phyloP scores from a whole-genome alignment of 2,888 invertebrate genomes.

The Alitta virens region DNA sequence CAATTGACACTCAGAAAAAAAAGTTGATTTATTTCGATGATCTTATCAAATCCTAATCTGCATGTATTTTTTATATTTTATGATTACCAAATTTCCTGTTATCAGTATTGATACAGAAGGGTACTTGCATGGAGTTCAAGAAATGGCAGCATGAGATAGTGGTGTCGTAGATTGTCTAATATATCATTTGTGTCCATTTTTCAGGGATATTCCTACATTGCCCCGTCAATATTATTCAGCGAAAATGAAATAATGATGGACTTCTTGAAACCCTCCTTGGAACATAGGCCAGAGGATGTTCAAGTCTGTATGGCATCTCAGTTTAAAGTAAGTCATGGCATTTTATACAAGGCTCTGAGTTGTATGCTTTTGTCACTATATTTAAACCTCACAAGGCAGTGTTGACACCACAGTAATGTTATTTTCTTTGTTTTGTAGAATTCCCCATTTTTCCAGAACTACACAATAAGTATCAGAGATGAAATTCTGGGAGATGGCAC shows the following conservation, averaged over 20 bases:
- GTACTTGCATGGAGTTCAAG: too few species aligned
- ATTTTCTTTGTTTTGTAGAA: slow-evolving; percentile 61
- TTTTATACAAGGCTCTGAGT: too few species aligned
- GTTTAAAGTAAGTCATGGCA: slow-evolving; percentile 45
- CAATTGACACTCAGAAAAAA: too few species aligned
- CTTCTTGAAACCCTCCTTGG: slow-evolving; percentile 46
- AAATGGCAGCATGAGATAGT: too few species aligned
- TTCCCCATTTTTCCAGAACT: slow-evolving; percentile 82
- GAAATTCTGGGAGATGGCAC: slow-evolving; percentile 82
- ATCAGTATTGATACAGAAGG: too few species aligned
- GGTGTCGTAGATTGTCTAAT: too few species aligned
- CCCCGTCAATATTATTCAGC: slow-evolving; percentile 81
- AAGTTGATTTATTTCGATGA: neutral
- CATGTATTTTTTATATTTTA: too few species aligned
- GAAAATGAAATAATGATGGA: slow-evolving; percentile 58
- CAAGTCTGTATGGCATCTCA: slow-evolving; percentile 43
- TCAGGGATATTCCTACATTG: slow-evolving; percentile 90
- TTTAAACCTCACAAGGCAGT: too few species aligned
- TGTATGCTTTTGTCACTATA: too few species aligned
- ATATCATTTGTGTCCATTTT: slow-evolving; percentile 30
- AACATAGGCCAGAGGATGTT: slow-evolving; percentile 42
- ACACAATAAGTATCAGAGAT: slow-evolving; percentile 69
- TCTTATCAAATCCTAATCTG: neutral
- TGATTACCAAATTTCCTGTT: too few species aligned
- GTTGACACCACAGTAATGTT: neutral